Base-by-base conservation (phyloP, 2,797 vertebrate species). In the Hyperoplus lanceolatus region DNA sequence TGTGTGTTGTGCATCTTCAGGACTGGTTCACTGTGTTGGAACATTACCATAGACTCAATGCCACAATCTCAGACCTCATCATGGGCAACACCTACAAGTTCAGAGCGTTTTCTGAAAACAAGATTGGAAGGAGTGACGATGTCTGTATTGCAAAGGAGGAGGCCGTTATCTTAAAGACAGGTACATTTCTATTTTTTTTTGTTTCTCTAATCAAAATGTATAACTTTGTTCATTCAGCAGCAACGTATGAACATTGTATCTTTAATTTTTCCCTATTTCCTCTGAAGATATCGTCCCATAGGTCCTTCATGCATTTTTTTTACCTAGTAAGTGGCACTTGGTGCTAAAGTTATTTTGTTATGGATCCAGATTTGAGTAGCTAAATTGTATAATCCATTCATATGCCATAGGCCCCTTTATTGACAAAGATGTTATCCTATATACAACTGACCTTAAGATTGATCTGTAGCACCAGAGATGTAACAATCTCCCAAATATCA, bases 21-120 rank as follows among this genome's bases (percentile, higher is more conserved):
- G 97, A 97, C 86, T 99, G 98, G 98, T 99, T 97, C 95, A 99
- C 96, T 0, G 97, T 96, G 12, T 66, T 97, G 94, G 98, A 99
- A 65, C 96, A 96, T 83, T 98, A 96, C 89, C 95, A 95, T 64
- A 96, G 97, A 59, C 94, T 97, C 81, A 97, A 95, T 76, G 98
- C 97, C 93, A 98, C 97, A 21, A 18, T 99, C 92, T 99, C 98
- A 0, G 97, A 99, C 94, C 97, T 99, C 90, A 96, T 99, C 90
- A 96, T 99, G 73, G 98, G 98, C 77, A 99, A 99, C 84, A 95
- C 93, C 7, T 99, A 99, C 94, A 94, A 88, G 79, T 99, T 99
- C 93, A 95, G 96, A 4, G 96, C 96, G 75, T 99, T 96, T 18
- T 63, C 97, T 0, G 98, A 99, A 86, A 99, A 99, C 61, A 94